These are phyloP conservation scores for Chorisops tibialis DNA, from an alignment of 2,888 invertebrate species.

Conservation along the genomic window DNA sequence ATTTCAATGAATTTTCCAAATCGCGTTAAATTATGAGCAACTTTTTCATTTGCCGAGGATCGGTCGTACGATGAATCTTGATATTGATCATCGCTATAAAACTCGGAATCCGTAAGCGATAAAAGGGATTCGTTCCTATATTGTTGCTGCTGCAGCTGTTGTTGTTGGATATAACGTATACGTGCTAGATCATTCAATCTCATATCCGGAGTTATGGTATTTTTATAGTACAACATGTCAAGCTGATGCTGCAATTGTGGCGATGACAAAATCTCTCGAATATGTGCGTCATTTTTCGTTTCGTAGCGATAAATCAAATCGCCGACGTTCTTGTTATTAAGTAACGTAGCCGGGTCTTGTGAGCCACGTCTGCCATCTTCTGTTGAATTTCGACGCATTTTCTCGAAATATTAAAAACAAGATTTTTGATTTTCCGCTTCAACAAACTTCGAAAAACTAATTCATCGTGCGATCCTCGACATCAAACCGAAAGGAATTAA, in stretches of 20 bases:
- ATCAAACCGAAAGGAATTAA: too few relatives aligned
- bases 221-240: slow-evolving; percentile 13
- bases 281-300: slow-evolving; percentile 9
- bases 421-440: too few relatives aligned
- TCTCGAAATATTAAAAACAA: too few relatives aligned
- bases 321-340: slow-evolving; percentile 5
- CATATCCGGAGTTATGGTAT: slow-evolving; percentile 11
- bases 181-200: background rate
- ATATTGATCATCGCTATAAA: slow-evolving; percentile 35
- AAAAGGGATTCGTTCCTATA: slow-evolving; percentile 37
- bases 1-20: slow-evolving; percentile 45
- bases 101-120: slow-evolving; percentile 38
- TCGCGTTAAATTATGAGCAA: slow-evolving; percentile 40
- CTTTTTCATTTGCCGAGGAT: background rate
- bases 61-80: slow-evolving; percentile 15
- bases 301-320: slow-evolving; percentile 28
- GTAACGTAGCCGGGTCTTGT: background rate
- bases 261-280: slow-evolving; percentile 26
- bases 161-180: slow-evolving; percentile 25
- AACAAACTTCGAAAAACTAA: too few relatives aligned
- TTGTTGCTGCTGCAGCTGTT: slow-evolving; percentile 2
- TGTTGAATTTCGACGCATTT: slow-evolving; percentile 20
- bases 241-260: slow-evolving; percentile 28
- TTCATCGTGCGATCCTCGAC: too few relatives aligned
- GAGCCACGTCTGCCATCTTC: background rate